Percentiles rank a stretch among this genome's conserved stretches.
These are phyloP conservation scores for Parnassius apollo DNA, from an alignment of 2,888 invertebrate genomes.

Conservation along the genomic window DNA sequence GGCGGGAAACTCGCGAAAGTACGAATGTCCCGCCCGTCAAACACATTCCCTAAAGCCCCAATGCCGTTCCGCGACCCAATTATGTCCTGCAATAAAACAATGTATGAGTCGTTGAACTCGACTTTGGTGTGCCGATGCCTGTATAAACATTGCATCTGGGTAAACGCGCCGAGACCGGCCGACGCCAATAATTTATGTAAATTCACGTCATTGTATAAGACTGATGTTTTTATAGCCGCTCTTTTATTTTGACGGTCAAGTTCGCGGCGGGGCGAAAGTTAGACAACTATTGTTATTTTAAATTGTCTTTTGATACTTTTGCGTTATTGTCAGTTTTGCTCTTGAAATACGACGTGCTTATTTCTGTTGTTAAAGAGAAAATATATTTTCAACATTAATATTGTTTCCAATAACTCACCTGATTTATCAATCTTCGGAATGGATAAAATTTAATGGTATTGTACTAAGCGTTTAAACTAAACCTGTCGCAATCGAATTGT, in stretches of 20 bases:
- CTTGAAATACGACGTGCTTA: neutral
- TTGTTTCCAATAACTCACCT: too few species aligned
- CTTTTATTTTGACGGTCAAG: conserved; percentile 77
- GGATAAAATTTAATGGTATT: too few species aligned
- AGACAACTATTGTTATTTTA: conserved; percentile 52
- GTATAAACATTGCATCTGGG: conserved; percentile 72
- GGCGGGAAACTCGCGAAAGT: conserved; percentile 40
- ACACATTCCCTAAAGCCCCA: conserved; percentile 54
- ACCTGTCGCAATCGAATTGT: too few species aligned
- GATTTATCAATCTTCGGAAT: too few species aligned
- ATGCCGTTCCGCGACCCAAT: conserved; percentile 71
- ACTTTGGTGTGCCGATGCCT: conserved; percentile 52
- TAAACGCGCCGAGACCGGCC: conserved; percentile 62
- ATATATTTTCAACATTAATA: too few species aligned
- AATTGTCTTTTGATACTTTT: conserved; percentile 14
- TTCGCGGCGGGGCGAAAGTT: conserved; percentile 66
- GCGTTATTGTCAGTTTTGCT: neutral
- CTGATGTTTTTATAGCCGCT: conserved; percentile 71
- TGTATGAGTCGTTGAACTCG: conserved; percentile 75
- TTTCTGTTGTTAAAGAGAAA: too few species aligned
- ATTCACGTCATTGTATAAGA: conserved; percentile 75
- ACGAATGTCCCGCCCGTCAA: conserved; percentile 46
- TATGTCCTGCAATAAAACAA: conserved; percentile 74
- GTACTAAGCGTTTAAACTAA: too few species aligned
- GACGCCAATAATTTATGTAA: conserved; percentile 79